These are phyloP conservation scores for Monomorium pharaonis DNA, from an alignment of 1,140 invertebrate genomes.

Conservation along the genomic window DNA sequence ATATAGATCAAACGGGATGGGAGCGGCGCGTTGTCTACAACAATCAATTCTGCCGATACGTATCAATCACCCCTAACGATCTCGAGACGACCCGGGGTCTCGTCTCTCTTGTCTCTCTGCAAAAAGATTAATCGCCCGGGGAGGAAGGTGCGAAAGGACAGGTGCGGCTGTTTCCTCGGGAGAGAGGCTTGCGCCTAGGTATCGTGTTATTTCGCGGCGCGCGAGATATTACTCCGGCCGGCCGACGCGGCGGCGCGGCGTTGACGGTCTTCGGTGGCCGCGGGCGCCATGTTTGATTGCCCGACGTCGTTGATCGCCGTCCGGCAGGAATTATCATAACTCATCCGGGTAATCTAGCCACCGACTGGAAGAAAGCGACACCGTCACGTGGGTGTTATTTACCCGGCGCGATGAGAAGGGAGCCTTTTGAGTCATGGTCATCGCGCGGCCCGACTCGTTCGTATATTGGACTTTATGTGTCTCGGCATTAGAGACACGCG, in stretches of 20 bases:
- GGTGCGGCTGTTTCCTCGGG: conserved; percentile 43
- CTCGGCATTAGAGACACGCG: conserved; percentile 65
- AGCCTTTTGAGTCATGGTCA: conserved; percentile 74
- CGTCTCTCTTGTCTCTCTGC: conserved; percentile 46
- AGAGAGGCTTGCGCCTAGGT: conserved; percentile 20
- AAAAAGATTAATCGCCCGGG: conserved; percentile 51
- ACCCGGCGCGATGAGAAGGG: conserved; percentile 68
- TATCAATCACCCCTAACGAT: conserved; percentile 58
- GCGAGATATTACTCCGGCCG: conserved; percentile 70
- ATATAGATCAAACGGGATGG: not conserved
- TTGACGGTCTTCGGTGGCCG: conserved; percentile 78
- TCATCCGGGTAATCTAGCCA: conserved; percentile 81
- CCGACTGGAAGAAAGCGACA: conserved; percentile 80
- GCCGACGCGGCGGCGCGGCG: too few species aligned
- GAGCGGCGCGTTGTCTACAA: not conserved
- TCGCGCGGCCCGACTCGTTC: conserved; percentile 55
- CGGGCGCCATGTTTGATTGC: conserved; percentile 83
- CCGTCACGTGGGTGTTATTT: conserved; percentile 78
- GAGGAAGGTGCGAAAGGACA: conserved; percentile 52
- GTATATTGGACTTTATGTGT: conserved; percentile 72
- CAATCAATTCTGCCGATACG: conserved; percentile 46
- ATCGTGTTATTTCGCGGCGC: conserved; percentile 74
- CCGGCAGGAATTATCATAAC: conserved; percentile 83
- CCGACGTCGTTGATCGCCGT: conserved; percentile 82
- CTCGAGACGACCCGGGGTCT: conserved; percentile 26